Base-by-base conservation (phyloP, 1,140 invertebrate species). In the Trachelipus rathkii region DNA sequence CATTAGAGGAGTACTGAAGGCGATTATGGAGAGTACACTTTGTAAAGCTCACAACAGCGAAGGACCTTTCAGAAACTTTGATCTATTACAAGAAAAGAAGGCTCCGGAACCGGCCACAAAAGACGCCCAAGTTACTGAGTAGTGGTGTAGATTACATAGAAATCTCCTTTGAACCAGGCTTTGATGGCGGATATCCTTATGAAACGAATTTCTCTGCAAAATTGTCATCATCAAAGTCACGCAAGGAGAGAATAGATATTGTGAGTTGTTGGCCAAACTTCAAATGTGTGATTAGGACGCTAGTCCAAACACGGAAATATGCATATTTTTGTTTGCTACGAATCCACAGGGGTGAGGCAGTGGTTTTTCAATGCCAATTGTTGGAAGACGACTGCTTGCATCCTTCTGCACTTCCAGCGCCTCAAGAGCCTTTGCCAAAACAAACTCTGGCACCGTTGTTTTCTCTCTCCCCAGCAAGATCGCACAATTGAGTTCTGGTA, bases 1-100 rank as follows among this genome's bases (percentile, higher is more conserved):
- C 78, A 92, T 96, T 71, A 89, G 89, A 19, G 89, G 91, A 66
- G 88, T 96, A 81, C 78, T 23, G 88, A 91, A 19, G 87, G 89
- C 10, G 94, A 96, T 83, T 96, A 96, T 83, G 94, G 94, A 0
- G 92, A 94, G 66, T 97, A 97, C 83, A 93, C 89, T 53, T n/a
- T 97, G 95, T 82, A 89, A 92, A 77, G 92, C 92, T 0, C 89
- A 89, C 9, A 96, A 96, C 83, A 88, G 88, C 4, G 84, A 94
- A 44, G 93, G 93, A 43, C 84, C 84, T 19, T n/a, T 82, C 92
- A 21, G 89, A 89, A 7, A 91, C 92, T 0, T 90, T 90, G 68
- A 95, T 96, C 71, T 88, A 89, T 10, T 83, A 96, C 6, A 92
- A 95, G 82, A 89, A 91, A 0, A 94, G 94, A 86, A 93, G 93